phyloP scores from a whole-genome alignment of 2,113 vertebrate genomes.

The Leucopsar rothschildi region DNA sequence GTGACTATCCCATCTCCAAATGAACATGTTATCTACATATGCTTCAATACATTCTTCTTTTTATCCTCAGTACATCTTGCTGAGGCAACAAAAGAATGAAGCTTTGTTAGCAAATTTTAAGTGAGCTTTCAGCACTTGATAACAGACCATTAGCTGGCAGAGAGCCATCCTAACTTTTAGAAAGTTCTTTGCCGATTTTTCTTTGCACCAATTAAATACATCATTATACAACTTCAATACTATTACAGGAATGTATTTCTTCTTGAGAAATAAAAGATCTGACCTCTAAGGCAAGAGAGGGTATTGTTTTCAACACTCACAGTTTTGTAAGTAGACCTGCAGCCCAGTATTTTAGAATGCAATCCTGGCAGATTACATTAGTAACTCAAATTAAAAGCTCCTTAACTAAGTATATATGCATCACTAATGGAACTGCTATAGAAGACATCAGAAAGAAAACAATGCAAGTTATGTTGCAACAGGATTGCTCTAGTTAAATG shows the following conservation, averaged over 20 bases:
- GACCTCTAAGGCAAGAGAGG: neutral
- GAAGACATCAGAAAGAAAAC: neutral
- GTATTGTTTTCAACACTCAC: neutral
- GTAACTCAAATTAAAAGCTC: neutral
- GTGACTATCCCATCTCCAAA: neutral
- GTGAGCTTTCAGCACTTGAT: neutral
- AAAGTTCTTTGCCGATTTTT: neutral
- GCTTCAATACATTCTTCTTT: neutral
- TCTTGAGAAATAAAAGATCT: neutral
- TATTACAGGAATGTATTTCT: neutral
- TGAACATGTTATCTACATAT: neutral
- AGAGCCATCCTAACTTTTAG: neutral
- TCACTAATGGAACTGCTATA: neutral
- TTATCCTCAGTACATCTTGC: neutral
- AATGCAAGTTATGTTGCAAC: neutral
- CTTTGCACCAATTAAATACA: neutral
- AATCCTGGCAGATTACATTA: neutral
- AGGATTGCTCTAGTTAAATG: neutral
- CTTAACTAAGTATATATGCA: neutral
- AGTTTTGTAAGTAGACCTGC: neutral
- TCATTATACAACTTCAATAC: neutral
- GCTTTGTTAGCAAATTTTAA: neutral
- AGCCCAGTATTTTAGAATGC: neutral
- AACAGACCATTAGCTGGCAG: neutral
- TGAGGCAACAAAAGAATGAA: neutral